Evolutionary conservation across 2,113 vertebrate genomes (phyloP), one percentile per base, ranked within the genome.

Genomic region (Paraplagusia blochii): DNA sequence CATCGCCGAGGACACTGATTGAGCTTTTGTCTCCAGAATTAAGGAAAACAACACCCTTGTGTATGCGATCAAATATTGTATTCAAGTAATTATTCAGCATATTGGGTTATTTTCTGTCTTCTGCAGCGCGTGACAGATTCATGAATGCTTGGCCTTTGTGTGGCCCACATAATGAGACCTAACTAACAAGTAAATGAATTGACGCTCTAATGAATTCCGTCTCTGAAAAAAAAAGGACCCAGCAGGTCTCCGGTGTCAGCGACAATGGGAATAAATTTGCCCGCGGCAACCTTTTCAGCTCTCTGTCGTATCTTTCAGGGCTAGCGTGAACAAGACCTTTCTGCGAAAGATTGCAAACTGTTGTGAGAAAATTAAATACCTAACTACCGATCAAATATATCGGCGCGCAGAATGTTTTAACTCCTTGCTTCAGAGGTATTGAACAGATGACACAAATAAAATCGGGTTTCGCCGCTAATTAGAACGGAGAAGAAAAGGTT

Each of bases 161-260:
- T 58, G 15, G 51, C 47, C 61, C 66, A 79, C 81, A 76, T 72
- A 77, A 85, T 79, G 69, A 82, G 68, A 69, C 58, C 38, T 61
- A 12, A 42, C 77, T 67, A 88, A 85, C 71, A 67, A 76, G 67
- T 66, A 50, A 72, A 83, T 74, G 55, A 85, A 73, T 62, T 52
- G 65, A 39, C 35, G 0, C 22, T 68, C 53, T 83, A 80, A 83
- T 83, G 77, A 85, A 81, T 76, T 55, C 58, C 48, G 33, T 18
- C 22, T 33, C 52, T 61, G 64, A 74, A 64, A 74, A 69, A 62
- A 74, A 64, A 74, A 69, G 52, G 22, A 51, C 39, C 53, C 67
- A 9, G 60, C 69, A 54, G 77, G 73, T 74, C 76, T 53, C 42
- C 50, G 40, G 50, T 22, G 57, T 72, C 69, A 77, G 63, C 54